Percentiles rank a stretch among this genome's conserved stretches.
Evolutionary conservation across 2,888 invertebrate genomes (phyloP).

Genomic region (Caenorhabditis angaria): DNA sequence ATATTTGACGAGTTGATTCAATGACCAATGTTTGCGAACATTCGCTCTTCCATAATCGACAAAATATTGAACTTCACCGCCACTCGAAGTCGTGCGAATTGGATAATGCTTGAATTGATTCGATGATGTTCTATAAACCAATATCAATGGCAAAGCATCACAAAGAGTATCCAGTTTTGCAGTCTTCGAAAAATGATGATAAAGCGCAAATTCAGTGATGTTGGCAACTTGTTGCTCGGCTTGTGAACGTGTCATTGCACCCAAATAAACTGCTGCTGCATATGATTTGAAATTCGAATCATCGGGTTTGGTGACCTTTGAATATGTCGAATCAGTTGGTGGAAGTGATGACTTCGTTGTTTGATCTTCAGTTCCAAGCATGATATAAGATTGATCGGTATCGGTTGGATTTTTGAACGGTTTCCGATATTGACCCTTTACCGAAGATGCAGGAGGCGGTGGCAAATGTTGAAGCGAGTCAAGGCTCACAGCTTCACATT

Average conservation of each 20-base stretch:
- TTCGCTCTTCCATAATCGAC: conserved; percentile 2
- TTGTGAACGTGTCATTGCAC: not conserved
- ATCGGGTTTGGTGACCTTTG: not conserved
- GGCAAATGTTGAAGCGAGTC: not conserved
- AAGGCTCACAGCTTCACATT: not conserved
- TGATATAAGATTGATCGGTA: too few species aligned
- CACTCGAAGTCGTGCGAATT: not conserved
- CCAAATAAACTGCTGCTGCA: conserved; percentile 3
- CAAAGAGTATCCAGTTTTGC: not conserved
- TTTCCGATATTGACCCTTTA: not conserved
- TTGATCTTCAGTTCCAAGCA: not conserved
- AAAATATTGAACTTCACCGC: conserved; percentile 6
- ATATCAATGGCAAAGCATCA: conserved; percentile 3
- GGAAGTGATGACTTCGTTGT: not conserved
- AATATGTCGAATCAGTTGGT: not conserved
- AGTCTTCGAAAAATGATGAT: not conserved
- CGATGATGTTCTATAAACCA: not conserved
- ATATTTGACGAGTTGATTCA: conserved; percentile 11
- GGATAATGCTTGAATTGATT: not conserved
- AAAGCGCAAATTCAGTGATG: not conserved
- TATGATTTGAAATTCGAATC: not conserved
- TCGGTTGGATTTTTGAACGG: not conserved
- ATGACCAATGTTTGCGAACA: conserved; percentile 7
- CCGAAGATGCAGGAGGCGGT: not conserved
- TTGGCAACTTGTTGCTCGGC: not conserved